phyloP scores from a whole-genome alignment of 2,113 vertebrate species.

The Mus spicilegus region DNA sequence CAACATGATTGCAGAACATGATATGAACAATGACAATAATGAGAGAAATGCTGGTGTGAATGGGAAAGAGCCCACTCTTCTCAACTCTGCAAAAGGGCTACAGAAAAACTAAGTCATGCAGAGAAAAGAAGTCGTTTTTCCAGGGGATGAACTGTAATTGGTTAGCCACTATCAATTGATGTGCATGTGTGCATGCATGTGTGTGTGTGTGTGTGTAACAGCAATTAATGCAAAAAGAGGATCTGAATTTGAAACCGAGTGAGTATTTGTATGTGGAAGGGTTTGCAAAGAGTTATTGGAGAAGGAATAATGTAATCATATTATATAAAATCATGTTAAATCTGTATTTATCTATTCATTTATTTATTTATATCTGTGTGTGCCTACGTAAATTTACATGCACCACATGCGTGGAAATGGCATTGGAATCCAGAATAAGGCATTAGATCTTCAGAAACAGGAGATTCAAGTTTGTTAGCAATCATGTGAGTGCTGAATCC shows the following conservation, averaged over 20 bases:
- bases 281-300: background rate
- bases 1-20: background rate
- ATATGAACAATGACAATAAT: background rate
- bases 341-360: background rate
- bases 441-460: too few species aligned
- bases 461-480: background rate
- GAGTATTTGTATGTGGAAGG: background rate
- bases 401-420: background rate
- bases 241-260: background rate
- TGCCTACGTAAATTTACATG: background rate
- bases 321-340: background rate
- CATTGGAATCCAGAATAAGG: background rate
- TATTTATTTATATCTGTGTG: background rate
- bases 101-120: background rate
- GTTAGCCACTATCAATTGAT: background rate
- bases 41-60: too few species aligned
- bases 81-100: background rate
- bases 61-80: background rate
- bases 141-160: background rate
- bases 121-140: background rate
- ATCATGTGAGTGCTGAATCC: background rate
- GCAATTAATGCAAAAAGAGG: background rate
- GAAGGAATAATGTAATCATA: background rate
- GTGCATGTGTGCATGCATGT: background rate
- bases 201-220: background rate